A percentile compares a stretch with the other conserved stretches of the same genome.
phyloP scores from a whole-genome alignment of 2,113 vertebrate species.

The Spermophilus dauricus region DNA sequence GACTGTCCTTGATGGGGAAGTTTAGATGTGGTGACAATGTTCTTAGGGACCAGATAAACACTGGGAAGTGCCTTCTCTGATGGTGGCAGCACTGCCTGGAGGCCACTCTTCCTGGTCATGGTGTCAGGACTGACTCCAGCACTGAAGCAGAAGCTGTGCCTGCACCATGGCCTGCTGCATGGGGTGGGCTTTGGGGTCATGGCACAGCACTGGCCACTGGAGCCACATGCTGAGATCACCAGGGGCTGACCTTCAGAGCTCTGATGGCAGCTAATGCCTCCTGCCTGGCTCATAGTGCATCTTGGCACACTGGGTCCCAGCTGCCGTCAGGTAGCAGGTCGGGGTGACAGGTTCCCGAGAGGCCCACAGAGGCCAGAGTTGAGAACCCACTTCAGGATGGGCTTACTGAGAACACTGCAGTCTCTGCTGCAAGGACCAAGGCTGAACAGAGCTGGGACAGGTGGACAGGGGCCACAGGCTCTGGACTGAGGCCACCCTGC shows the following conservation, averaged over 20 bases:
- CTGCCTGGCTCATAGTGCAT: accelerated
- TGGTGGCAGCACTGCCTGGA: background rate
- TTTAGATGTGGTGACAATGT: background rate
- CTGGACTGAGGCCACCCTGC: background rate
- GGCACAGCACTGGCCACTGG: no score
- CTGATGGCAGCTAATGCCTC: background rate
- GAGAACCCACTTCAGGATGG: accelerated
- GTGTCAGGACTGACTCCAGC: accelerated
- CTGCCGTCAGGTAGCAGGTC: background rate
- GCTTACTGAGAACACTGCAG: accelerated
- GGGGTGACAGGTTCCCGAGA: background rate
- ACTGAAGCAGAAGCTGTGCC: background rate
- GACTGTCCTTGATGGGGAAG: background rate
- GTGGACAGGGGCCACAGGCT: accelerated
- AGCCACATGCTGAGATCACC: background rate
- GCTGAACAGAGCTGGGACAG: background rate
- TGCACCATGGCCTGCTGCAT: background rate
- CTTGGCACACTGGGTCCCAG: background rate
- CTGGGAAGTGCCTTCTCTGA: no score
- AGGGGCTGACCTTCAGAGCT: no score
- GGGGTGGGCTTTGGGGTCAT: no score
- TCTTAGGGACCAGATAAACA: background rate
- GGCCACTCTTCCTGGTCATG: background rate
- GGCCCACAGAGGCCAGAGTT: accelerated
- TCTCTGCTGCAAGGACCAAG: accelerated